A percentile compares a stretch with the other conserved stretches of the same genome.
phyloP scores from a whole-genome alignment of 2,888 invertebrate species.

The Drosophila cyrtoloma region DNA sequence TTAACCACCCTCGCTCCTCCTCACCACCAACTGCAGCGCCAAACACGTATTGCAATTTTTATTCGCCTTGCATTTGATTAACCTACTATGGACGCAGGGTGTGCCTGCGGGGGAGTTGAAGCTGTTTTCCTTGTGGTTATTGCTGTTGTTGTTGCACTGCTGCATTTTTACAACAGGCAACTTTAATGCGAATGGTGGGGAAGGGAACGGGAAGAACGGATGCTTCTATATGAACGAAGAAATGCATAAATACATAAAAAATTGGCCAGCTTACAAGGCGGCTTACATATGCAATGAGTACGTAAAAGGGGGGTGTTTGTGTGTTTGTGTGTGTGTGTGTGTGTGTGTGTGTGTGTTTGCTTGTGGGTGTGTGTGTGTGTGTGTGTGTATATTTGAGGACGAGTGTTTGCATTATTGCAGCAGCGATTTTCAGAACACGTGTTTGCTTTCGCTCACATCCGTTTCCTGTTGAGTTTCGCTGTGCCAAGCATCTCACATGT shows the following conservation, averaged over 20 bases:
- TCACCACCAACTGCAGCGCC: not conserved
- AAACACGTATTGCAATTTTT: conserved; percentile 50
- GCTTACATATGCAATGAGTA: conserved; percentile 75
- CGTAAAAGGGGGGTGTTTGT: not conserved
- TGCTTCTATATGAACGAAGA: conserved; percentile 47
- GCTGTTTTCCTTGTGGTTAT: conserved; percentile 38
- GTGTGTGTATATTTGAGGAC: conserved; percentile 31
- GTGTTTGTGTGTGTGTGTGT: conserved; percentile 17
- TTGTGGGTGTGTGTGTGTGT: conserved; percentile 16
- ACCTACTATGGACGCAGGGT: conserved; percentile 67
- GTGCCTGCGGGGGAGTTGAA: conserved; percentile 27
- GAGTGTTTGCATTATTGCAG: conserved; percentile 71
- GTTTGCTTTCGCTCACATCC: conserved; percentile 73
- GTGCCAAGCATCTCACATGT: conserved; percentile 39
- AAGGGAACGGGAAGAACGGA: conserved; percentile 2
- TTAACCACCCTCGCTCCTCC: rapidly evolving
- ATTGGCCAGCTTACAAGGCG: conserved; percentile 77
- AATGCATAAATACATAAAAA: conserved; percentile 81
- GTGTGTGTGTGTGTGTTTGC: conserved; percentile 17
- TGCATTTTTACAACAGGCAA: conserved; percentile 64
- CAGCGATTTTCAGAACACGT: conserved; percentile 75
- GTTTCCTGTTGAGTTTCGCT: conserved; percentile 59
- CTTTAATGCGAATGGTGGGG: conserved; percentile 57
- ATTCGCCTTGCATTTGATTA: conserved; percentile 78
- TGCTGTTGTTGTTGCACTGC: conserved; percentile 53